Base-by-base conservation (phyloP, 2,888 invertebrate genomes). In the Syritta pipiens region DNA sequence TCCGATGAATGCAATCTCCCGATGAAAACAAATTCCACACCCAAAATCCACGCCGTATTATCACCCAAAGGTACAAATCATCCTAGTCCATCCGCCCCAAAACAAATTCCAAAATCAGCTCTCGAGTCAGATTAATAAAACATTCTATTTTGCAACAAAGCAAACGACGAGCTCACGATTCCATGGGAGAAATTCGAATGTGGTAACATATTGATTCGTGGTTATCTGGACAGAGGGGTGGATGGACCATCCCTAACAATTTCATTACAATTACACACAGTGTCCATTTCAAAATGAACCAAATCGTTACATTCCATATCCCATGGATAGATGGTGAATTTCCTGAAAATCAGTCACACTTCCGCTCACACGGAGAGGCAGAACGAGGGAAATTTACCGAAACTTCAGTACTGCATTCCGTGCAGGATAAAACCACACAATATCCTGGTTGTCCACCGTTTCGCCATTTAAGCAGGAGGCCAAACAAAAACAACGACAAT, bases 271-370 rank as follows among this genome's bases (percentile, higher is more conserved):
- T 14, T 26, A 22, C 44, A 24, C 12, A n/a, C n/a, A n/a, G n/a
- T n/a, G 20, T 5, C 7, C 14, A 46, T 55, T 55, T 55, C 44
- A 42, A 63, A 30, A 55, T 55, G n/a, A 44, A 35, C 55, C 32
- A 24, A 63, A 57, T 51, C 49, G 19, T 35, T 35, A 22, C 10
- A 35, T 63, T 35, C 24, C 42, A 10, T 46, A 10, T 28, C 14
- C 6, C 40, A 26, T 53, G 63, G 6, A 65, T 37, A 40, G 19
- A 40, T 59, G 26, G 37, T 10, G 22, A 46, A 37, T 60, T 40
- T 67, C 46, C 46, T 40, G 74, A 46, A 67, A 67, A 74, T 74
- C 59, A 65, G 72, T 74, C 72, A 57, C 44, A 65, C 57, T 72
- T 65, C 72, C 72, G 65, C 10, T 51, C 17, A 35, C 30, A 28